phyloP scores from a whole-genome alignment of 2,113 vertebrate species.

The Mohoua ochrocephala region DNA sequence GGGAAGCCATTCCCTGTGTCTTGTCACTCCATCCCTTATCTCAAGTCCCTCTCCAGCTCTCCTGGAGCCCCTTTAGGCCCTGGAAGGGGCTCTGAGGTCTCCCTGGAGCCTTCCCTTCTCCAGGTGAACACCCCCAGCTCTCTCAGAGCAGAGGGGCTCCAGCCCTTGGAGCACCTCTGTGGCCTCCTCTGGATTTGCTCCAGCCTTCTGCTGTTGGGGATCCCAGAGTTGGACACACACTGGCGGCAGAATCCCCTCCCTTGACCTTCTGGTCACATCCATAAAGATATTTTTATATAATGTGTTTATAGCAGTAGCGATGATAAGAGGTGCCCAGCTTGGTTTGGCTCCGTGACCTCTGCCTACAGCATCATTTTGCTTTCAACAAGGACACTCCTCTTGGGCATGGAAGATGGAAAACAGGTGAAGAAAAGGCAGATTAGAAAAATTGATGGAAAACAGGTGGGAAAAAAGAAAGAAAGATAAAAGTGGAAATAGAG shows the following conservation, averaged over 20 bases:
- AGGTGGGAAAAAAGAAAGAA: not conserved
- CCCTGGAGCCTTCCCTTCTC: not conserved
- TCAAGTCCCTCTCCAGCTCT: not conserved
- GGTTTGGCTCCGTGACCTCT: not conserved
- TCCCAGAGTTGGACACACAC: not conserved
- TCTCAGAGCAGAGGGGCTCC: not conserved
- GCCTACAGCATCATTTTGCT: fast-evolving
- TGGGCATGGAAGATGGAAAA: not conserved
- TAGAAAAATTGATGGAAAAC: not conserved
- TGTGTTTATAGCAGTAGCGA: not conserved
- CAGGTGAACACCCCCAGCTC: not conserved
- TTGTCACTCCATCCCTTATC: not conserved
- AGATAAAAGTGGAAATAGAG: not conserved
- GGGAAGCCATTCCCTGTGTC: not conserved
- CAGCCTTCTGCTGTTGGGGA: not conserved
- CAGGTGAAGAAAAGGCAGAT: not conserved
- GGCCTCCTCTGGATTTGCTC: not conserved
- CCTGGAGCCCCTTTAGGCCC: not conserved
- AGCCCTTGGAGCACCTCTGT: not conserved
- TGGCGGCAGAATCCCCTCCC: not conserved
- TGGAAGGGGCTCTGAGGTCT: not conserved
- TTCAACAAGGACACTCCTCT: not conserved
- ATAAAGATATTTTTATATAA: not conserved
- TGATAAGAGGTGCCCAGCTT: not conserved
- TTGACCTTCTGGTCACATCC: not conserved